Conservation (phyloP, 2,888 invertebrate species). For the Eupithecia subfuscata region DNA sequence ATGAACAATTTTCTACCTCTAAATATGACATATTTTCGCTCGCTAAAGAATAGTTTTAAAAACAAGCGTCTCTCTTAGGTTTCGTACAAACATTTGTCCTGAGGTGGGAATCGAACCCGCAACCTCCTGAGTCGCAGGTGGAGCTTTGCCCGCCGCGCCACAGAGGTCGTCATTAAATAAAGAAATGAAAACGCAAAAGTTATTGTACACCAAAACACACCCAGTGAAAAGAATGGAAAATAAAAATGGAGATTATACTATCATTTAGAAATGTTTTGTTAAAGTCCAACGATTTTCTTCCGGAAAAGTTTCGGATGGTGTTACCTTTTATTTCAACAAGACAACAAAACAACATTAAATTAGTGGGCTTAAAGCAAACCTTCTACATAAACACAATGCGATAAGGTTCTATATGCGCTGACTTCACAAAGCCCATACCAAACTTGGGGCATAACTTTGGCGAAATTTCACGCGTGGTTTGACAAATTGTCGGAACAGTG, state of each 20-base stretch:
- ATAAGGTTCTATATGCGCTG: slow-evolving; percentile 31
- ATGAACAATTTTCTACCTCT: too few species aligned
- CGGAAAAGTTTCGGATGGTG: background rate
- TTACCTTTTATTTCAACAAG: slow-evolving; percentile 6
- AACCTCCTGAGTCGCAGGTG: too few species aligned
- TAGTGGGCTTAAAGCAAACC: slow-evolving; percentile 32
- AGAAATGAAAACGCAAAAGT: too few species aligned
- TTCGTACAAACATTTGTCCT: too few species aligned
- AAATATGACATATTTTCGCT: too few species aligned
- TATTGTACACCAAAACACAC: too few species aligned
- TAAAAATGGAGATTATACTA: background rate
- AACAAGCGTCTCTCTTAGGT: too few species aligned
- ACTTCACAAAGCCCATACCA: slow-evolving; percentile 41
- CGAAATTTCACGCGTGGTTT: slow-evolving; percentile 47
- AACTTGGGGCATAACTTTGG: slow-evolving; percentile 44
- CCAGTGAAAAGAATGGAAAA: too few species aligned
- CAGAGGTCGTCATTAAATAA: too few species aligned
- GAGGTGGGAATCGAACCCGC: too few species aligned
- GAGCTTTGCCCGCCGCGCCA: too few species aligned
- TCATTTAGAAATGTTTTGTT: background rate
- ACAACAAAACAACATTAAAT: slow-evolving; percentile 31
- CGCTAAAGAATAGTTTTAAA: too few species aligned
- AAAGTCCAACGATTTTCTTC: background rate
- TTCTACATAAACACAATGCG: slow-evolving; percentile 34
- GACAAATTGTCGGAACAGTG: slow-evolving; percentile 43